phyloP scores from a whole-genome alignment of 1,140 invertebrate species.

The Phymastichus coffea region DNA sequence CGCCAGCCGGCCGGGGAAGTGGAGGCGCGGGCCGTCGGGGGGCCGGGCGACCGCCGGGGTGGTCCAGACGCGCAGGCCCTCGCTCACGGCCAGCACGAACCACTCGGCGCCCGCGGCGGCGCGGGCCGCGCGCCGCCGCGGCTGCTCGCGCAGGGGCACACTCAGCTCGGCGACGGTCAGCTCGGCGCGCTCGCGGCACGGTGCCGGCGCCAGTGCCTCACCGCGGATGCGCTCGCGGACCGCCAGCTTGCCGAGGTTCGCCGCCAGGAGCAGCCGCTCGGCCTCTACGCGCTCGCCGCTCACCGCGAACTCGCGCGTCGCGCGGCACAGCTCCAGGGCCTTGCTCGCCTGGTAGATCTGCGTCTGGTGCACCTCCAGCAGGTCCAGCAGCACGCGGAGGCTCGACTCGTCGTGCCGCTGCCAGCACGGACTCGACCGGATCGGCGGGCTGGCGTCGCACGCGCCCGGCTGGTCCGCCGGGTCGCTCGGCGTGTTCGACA shows the following conservation, averaged over 20 bases:
- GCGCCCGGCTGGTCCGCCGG: neutral
- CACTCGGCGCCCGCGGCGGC: slow-evolving; percentile 31
- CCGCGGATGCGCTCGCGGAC: slow-evolving; percentile 40
- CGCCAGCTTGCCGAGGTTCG: slow-evolving; percentile 41
- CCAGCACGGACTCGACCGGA: neutral
- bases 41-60: slow-evolving; percentile 38
- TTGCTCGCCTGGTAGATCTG: slow-evolving; percentile 52
- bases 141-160: slow-evolving; percentile 33
- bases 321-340: slow-evolving; percentile 48
- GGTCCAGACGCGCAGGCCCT: slow-evolving; percentile 39
- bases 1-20: slow-evolving; percentile 34
- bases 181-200: slow-evolving; percentile 21
- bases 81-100: slow-evolving; percentile 40
- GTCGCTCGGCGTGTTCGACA: slow-evolving; percentile 5
- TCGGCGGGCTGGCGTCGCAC: neutral
- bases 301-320: slow-evolving; percentile 43
- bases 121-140: neutral
- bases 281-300: slow-evolving; percentile 51
- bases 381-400: slow-evolving; percentile 38
- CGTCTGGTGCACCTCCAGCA: slow-evolving; percentile 47
- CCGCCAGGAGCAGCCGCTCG: slow-evolving; percentile 49
- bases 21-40: slow-evolving; percentile 29
- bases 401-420: neutral
- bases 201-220: neutral
- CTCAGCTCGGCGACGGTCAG: slow-evolving; percentile 33